Evolutionary conservation across 2,888 invertebrate genomes (phyloP), one percentile per base, ranked within the genome.

Genomic region (Piscicola geometra): DNA sequence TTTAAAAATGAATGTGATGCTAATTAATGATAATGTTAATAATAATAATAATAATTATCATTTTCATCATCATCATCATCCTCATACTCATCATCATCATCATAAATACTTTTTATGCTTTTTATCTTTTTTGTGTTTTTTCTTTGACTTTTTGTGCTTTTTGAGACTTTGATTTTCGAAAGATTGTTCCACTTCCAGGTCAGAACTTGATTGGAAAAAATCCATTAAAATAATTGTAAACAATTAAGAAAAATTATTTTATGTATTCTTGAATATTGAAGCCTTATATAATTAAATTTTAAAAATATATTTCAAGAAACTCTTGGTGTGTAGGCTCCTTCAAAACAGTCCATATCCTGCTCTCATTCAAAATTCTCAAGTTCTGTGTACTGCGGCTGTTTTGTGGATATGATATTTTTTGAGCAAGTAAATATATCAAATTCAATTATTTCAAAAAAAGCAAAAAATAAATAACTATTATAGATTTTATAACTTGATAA

Each of bases 331-430:
- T 56, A 18, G 60, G 60, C 60, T 56, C 12, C 60, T 56, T 56
- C 60, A 56, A 5, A 56, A 18, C n/a, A 25, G 60, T 21, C 60
- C 60, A 56, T 5, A 56, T 56, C 15, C n/a, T 9, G n/a, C 60
- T 56, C 25, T 56, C 60, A 56, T 56, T 56, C 12, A 56, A 21
- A 25, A 56, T 56, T 56, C 25, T 56, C 60, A 56, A 56, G n/a
- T 56, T 56, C 25, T 56, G 60, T 56, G 15, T 56, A n/a, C 60
- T 56, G 9, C 60, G 21, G n/a, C 60, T 56, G 21, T 56, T 56
- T 25, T n/a, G n/a, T n/a, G n/a, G n/a, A n/a, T n/a, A n/a, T n/a
- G n/a, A n/a, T n/a, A n/a, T n/a, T n/a, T n/a, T n/a, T n/a, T n/a
- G n/a, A n/a, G n/a, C n/a, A n/a, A n/a, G n/a, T n/a, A n/a, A n/a